Evolutionary conservation across 2,888 invertebrate species (phyloP).

Genomic region (Caenorhabditis sp.): DNA sequence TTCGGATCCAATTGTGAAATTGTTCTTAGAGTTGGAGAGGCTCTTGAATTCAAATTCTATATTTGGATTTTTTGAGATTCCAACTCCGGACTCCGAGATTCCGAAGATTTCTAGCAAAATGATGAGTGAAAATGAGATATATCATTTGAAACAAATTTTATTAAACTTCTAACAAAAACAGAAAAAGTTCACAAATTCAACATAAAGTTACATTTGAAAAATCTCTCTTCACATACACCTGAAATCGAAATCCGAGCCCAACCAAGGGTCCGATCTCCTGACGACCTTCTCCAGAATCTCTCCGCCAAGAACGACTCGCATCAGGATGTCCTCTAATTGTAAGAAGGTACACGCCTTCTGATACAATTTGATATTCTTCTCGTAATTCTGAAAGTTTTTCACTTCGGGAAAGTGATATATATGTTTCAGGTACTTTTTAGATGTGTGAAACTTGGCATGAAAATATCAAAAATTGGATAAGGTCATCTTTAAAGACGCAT

Average conservation of each 20-base stretch:
- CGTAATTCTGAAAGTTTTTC: neutral
- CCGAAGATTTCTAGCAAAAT: no score
- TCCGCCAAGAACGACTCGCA: neutral
- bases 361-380: neutral
- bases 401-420: neutral
- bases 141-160: no score
- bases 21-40: no score
- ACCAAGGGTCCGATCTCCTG: neutral
- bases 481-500: no score
- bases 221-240: neutral
- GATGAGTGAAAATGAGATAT: no score
- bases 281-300: neutral
- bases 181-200: neutral
- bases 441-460: no score
- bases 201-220: neutral
- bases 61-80: no score
- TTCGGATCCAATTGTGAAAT: no score
- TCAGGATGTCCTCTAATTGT: slow-evolving; percentile 1
- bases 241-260: neutral
- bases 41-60: no score
- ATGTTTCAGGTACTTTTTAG: neutral
- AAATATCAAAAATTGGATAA: no score
- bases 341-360: neutral
- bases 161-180: no score
- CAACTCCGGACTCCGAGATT: no score